Evolutionary conservation across 2,113 vertebrate species (phyloP).

Genomic region (Tringa solitaria): DNA sequence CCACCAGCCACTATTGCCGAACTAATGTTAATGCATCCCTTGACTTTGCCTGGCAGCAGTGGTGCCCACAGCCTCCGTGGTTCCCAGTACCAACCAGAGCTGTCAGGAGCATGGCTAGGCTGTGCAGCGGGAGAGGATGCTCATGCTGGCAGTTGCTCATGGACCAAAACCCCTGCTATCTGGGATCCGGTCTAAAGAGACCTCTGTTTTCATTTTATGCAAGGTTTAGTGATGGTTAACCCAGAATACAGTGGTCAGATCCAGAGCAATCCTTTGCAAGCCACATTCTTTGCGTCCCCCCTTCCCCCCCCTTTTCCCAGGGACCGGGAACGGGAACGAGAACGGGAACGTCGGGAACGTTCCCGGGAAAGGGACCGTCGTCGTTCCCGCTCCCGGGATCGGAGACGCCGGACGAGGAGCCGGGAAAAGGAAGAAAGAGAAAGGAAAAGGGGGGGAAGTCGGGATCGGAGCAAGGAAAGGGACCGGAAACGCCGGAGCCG

Average conservation of each 20-base stretch:
- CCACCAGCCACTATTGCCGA: not conserved
- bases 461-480: too few species aligned
- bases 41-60: not conserved
- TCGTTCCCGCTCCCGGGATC: too few species aligned
- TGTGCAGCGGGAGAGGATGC: not conserved
- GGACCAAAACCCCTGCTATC: not conserved
- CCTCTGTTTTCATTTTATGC: fast-evolving
- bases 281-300: not conserved
- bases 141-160: not conserved
- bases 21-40: not conserved
- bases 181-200: not conserved
- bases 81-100: not conserved
- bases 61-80: fast-evolving
- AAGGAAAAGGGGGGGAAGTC: too few species aligned
- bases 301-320: too few species aligned
- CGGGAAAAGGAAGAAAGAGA: too few species aligned
- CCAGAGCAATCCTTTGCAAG: not conserved
- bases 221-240: not conserved
- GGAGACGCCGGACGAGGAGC: too few species aligned
- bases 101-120: not conserved
- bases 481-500: too few species aligned
- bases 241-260: not conserved
- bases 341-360: too few species aligned
- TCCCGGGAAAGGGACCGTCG: too few species aligned
- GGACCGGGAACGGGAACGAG: too few species aligned